Evolutionary conservation across 2,888 invertebrate genomes (phyloP).

Genomic region (Dusona sp.): DNA sequence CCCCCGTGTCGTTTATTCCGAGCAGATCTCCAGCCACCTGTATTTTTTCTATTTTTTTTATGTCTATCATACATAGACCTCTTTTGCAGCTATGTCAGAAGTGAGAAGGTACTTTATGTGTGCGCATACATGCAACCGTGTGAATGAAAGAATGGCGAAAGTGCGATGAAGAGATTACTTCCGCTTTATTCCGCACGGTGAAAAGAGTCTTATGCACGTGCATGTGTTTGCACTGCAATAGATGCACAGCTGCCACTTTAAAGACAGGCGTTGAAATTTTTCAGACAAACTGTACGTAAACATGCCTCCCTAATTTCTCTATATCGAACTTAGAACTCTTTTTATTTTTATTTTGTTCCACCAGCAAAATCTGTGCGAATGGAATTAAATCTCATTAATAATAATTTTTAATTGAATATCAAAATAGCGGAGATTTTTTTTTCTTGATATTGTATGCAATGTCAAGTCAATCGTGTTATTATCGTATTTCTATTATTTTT

Average conservation of each 20-base stretch:
- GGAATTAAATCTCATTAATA: neutral
- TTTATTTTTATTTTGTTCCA: neutral
- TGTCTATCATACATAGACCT: conserved; percentile 20
- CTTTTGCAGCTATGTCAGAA: conserved; percentile 18
- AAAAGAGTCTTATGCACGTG: conserved; percentile 62
- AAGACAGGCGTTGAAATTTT: neutral
- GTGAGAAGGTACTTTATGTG: conserved; percentile 40
- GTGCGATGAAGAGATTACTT: conserved; percentile 77
- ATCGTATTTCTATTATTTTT: too few species aligned
- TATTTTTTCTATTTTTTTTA: conserved; percentile 55
- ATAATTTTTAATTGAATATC: too few species aligned
- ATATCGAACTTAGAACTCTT: neutral
- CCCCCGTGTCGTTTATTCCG: conserved; percentile 45
- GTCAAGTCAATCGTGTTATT: too few species aligned
- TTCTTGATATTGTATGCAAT: too few species aligned
- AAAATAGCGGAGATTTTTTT: too few species aligned
- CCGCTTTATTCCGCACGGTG: conserved; percentile 70
- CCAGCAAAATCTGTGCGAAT: neutral
- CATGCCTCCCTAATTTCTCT: neutral
- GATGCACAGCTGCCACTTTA: conserved; percentile 19
- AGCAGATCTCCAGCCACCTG: conserved; percentile 37
- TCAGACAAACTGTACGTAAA: neutral
- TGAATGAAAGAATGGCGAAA: conserved; percentile 80
- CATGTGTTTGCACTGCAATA: conserved; percentile 36
- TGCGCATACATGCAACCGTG: conserved; percentile 27